A percentile compares a stretch with the other conserved stretches of the same genome.
Evolutionary conservation across 2,888 invertebrate genomes (phyloP).

Genomic region (Campoplex nolae): DNA sequence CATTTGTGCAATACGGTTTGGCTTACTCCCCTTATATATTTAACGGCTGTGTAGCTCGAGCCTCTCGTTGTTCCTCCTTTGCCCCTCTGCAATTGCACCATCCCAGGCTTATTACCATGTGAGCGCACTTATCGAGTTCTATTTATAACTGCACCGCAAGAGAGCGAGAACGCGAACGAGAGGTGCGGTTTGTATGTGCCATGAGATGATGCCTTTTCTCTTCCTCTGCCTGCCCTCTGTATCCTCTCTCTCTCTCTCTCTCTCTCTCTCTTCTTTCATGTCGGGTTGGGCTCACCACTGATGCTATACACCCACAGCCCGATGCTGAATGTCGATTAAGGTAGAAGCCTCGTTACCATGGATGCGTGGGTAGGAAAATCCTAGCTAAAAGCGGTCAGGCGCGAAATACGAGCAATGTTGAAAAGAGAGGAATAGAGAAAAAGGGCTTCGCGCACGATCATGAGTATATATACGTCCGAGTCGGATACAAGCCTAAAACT

Average conservation of each 20-base stretch:
- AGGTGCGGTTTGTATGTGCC: constrained; percentile 56
- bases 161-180: constrained; percentile 48
- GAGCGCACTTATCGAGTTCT: constrained; percentile 65
- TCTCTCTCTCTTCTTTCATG: neutral
- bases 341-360: constrained; percentile 24
- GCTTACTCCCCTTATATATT: constrained; percentile 11
- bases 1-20: constrained; percentile 15
- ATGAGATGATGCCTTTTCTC: neutral
- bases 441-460: constrained; percentile 1
- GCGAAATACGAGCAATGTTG: constrained; percentile 7
- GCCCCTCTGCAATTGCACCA: constrained; percentile 44
- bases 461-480: neutral
- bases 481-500: constrained; percentile 6
- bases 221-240: too few relatives aligned
- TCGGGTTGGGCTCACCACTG: constrained; percentile 49
- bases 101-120: constrained; percentile 62
- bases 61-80: neutral
- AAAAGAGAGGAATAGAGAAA: neutral
- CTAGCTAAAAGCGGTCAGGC: constrained; percentile 13
- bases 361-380: constrained; percentile 18
- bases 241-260: constrained; percentile 19
- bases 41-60: constrained; percentile 34
- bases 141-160: constrained; percentile 61
- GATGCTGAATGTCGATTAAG: constrained; percentile 59
- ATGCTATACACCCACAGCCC: constrained; percentile 42